phyloP scores from a whole-genome alignment of 64 coral and sea anemone genomes.

The Pachyseris speciosa region DNA sequence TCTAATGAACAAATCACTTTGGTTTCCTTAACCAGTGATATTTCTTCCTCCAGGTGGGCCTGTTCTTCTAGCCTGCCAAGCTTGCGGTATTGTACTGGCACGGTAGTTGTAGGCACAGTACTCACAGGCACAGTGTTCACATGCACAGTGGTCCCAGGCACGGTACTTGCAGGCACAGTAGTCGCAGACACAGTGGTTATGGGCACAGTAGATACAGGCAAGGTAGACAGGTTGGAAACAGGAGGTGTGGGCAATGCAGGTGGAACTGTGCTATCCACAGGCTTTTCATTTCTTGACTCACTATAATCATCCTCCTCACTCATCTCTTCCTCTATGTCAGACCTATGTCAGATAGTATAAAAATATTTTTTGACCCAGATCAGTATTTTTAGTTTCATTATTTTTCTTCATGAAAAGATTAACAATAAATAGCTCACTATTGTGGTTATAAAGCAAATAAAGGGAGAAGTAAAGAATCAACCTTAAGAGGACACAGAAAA shows the following conservation, averaged over 20 bases:
- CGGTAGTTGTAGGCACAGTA: too few species aligned
- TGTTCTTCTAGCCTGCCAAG: constrained; percentile 4
- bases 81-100: background rate
- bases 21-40: background rate
- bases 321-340: constrained; percentile 5
- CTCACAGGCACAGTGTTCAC: too few species aligned
- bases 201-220: too few species aligned
- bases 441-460: background rate
- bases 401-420: background rate
- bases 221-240: background rate
- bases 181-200: too few species aligned
- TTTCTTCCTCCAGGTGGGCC: constrained; percentile 28
- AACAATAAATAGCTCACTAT: background rate
- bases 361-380: background rate
- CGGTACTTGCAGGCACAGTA: too few species aligned
- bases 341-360: background rate
- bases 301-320: background rate
- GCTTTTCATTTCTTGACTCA: background rate
- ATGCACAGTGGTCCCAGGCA: too few species aligned
- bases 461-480: too few species aligned
- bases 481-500: too few species aligned
- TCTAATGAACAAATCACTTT: constrained; percentile 5
- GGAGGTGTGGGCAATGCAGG: background rate
- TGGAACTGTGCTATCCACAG: background rate
- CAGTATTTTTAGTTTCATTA: background rate